These are phyloP conservation scores for Zapornia atra DNA, from an alignment of 2,113 vertebrate species.

Conservation along the genomic window DNA sequence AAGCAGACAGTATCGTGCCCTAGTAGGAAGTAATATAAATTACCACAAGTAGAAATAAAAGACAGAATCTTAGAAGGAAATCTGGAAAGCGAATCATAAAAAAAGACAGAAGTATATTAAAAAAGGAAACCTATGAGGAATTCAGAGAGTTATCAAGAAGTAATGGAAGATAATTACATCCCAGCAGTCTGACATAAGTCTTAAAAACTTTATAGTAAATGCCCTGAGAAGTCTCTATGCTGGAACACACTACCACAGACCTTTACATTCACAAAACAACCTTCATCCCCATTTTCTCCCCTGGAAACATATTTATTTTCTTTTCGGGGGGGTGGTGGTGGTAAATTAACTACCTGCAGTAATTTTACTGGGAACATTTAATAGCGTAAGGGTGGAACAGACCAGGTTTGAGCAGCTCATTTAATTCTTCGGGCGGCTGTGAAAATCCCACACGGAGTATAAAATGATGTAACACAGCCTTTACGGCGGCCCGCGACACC, in stretches of 20 bases:
- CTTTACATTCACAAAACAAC: background rate
- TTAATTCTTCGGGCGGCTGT: background rate
- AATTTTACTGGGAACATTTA: background rate
- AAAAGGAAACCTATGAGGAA: slow-evolving; percentile 26
- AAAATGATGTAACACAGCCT: slow-evolving; percentile 20
- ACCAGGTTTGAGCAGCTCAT: background rate
- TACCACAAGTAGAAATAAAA: slow-evolving; percentile 11
- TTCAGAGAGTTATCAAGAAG: background rate
- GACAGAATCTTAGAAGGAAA: background rate
- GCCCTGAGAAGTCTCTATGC: background rate
- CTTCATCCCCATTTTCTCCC: background rate
- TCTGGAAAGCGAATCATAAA: background rate
- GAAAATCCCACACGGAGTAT: background rate
- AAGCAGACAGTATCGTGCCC: background rate
- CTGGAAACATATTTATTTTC: background rate
- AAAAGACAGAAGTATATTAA: background rate
- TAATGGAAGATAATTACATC: slow-evolving; percentile 12
- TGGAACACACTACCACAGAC: background rate
- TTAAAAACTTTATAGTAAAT: background rate
- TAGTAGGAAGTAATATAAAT: slow-evolving; percentile 16
- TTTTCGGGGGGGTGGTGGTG: too few species aligned
- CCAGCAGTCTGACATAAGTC: background rate
- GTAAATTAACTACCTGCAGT: background rate
- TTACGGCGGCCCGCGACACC: background rate
- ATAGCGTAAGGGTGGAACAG: background rate